Conservation (phyloP, 1,140 invertebrate species). For the roundworm (Caenorhabditis elegans) region WBcel235 BX284605.5:9325501-9326000, state of each 20-base stretch:
- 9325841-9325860: slow-evolving; percentile 8
- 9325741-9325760: neutral
- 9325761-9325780: neutral
- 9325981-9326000: neutral
- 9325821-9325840: slow-evolving; percentile 2
- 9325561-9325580: no score
- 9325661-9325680: neutral
- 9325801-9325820: neutral
- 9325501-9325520: slow-evolving; percentile 1
- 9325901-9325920: neutral
- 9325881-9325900: neutral
- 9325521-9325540: neutral
- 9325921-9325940: neutral
- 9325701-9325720: neutral
- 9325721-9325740: neutral
- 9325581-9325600: neutral
- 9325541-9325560: neutral
- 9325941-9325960: neutral
- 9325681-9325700: neutral
- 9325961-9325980: neutral
- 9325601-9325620: neutral
- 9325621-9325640: neutral
- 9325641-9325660: neutral
- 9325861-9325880: neutral
- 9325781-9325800: neutral